These are phyloP conservation scores for Chymomyza fuscimana DNA, from an alignment of 2,888 invertebrate species.

Conservation along the genomic window DNA sequence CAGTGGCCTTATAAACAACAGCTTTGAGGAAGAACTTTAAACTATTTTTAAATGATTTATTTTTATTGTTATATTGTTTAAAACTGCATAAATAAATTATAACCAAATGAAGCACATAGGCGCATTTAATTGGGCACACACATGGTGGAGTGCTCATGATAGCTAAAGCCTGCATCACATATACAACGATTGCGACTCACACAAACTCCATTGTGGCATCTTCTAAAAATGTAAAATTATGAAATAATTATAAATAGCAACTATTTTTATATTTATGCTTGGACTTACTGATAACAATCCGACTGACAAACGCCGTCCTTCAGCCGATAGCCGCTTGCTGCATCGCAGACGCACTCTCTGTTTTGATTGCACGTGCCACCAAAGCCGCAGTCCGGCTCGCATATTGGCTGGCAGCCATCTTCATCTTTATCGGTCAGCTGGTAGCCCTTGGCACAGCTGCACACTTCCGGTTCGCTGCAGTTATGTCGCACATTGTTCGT, in stretches of 20 bases:
- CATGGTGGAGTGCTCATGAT: constrained; percentile 74
- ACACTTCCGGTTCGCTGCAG: constrained; percentile 78
- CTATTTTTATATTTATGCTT: too few relatives aligned
- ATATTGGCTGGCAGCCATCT: constrained; percentile 71
- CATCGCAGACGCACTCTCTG: constrained; percentile 82
- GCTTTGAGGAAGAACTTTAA: background rate
- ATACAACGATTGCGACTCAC: constrained; percentile 77
- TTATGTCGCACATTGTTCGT: constrained; percentile 66
- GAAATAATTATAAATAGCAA: background rate
- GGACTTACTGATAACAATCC: constrained; percentile 75
- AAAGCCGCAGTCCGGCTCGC: constrained; percentile 74
- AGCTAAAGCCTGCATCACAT: constrained; percentile 76
- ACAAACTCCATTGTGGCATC: constrained; percentile 77
- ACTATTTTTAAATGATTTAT: background rate
- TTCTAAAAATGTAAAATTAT: constrained; percentile 51
- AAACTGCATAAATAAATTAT: background rate
- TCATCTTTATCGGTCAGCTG: constrained; percentile 59
- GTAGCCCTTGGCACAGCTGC: constrained; percentile 80
- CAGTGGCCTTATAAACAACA: background rate
- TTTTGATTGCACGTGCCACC: constrained; percentile 83
- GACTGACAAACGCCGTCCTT: constrained; percentile 77
- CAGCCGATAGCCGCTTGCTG: constrained; percentile 79
- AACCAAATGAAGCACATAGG: background rate
- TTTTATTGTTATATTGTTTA: background rate
- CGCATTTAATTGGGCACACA: constrained; percentile 63